These are phyloP conservation scores for human DNA, from an alignment of 2,113 vertebrate genomes.

Conservation along the genomic window DNA sequence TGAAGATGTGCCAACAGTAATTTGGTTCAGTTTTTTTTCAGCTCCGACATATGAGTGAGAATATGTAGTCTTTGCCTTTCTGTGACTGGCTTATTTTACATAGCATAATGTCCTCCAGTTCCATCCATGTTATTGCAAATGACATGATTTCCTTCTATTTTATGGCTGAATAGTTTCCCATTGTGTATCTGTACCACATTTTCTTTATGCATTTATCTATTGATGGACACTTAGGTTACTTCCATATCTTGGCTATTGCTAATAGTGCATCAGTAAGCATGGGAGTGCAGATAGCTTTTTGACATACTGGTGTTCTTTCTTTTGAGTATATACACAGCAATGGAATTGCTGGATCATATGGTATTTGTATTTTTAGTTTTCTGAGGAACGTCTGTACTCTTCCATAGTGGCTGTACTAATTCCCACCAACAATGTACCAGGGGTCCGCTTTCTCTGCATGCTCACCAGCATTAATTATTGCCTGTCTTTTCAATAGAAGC, in stretches of 20 bases:
- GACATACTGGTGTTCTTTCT: background rate
- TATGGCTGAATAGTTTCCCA: background rate
- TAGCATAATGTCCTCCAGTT: background rate
- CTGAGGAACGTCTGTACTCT: background rate
- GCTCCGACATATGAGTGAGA: background rate
- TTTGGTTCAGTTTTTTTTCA: background rate
- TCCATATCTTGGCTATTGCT: background rate
- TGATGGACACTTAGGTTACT: background rate
- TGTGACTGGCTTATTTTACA: background rate
- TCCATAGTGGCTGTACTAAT: background rate
- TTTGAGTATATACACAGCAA: background rate
- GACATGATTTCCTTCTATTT: background rate
- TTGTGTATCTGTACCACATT: background rate
- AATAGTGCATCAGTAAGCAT: background rate
- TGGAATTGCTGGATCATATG: background rate
- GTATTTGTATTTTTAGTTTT: background rate
- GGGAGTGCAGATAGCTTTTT: background rate
- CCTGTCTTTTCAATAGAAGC: background rate
- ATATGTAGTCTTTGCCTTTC: background rate
- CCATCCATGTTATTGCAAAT: background rate
- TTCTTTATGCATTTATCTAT: background rate
- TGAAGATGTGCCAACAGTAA: background rate
- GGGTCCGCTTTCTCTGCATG: background rate
- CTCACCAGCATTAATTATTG: background rate
- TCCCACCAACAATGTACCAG: background rate